Base-by-base conservation (phyloP, 2,797 vertebrate genomes). In the Taeniopygia guttata region DNA sequence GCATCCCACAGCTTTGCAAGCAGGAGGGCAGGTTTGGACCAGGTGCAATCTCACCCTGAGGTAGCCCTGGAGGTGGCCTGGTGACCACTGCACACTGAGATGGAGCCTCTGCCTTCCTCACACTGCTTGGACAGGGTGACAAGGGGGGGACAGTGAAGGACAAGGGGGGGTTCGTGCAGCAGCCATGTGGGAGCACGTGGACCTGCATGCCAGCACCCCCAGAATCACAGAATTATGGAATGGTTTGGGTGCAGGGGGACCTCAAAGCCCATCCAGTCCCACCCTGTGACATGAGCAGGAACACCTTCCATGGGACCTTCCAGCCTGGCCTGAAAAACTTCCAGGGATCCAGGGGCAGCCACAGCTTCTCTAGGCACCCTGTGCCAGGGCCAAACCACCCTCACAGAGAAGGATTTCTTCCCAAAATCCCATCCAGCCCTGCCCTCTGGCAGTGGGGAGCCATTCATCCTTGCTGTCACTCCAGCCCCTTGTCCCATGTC, bases 151-250 rank as follows among this genome's bases (percentile, higher is more conserved):
- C 36, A 25, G 36, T 0, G 1, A 26, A 36, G 30, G 48, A 52
- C 4, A 2, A 30, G 34, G 34, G 40, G 6, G 10, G 30, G 20
- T 3, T 34, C 0, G 0, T 55, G 64, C 6, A 3, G 55, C 23
- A 54, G 55, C 63, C 1, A 1, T 3, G 4, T 20, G n/a, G 72
- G 54, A 67, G 27, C 18, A 11, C 62, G 4, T 0, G 22, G 70
- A 38, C 8, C 19, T 29, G n/a, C 19, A 7, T 2, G 8, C 16
- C 17, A 7, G 32, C 54, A 11, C 2, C 43, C 42, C 56, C 9
- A 11, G 8, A 34, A 54, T 6, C 48, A 34, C 40, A 21, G 34
- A 46, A 10, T 34, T 73, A 3, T 5, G 25, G 64, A 22, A 22
- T 5, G 17, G 7, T 46, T 29, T n/a, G 40, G 27, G 27, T 27